These are phyloP conservation scores for Pentamera pediparva DNA, from an alignment of 53 echinoderm and acorn worm genomes.

Conservation along the genomic window DNA sequence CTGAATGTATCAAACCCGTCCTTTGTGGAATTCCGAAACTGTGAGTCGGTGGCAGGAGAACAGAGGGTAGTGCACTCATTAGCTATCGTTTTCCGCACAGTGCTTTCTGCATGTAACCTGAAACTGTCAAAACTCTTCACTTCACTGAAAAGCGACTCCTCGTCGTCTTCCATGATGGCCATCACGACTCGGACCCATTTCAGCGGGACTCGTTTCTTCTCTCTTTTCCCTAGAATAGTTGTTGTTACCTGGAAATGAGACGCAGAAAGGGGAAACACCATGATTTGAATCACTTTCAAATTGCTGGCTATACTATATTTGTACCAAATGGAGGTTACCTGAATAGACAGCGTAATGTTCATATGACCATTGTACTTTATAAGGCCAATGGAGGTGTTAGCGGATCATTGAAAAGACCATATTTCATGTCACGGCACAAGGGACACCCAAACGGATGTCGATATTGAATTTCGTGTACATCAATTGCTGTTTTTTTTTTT, in stretches of 20 bases:
- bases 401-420: too few relatives aligned
- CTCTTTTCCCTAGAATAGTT: background rate
- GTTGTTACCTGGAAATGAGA: background rate
- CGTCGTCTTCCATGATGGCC: background rate
- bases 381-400: too few relatives aligned
- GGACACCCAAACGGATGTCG: too few relatives aligned
- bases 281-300: too few relatives aligned
- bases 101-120: background rate
- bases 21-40: background rate
- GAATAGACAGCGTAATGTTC: too few relatives aligned
- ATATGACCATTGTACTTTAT: too few relatives aligned
- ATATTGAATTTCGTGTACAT: too few relatives aligned
- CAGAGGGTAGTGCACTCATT: background rate
- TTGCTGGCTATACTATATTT: too few relatives aligned
- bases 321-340: too few relatives aligned
- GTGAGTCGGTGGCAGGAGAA: background rate
- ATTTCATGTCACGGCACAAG: too few relatives aligned
- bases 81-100: background rate
- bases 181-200: background rate
- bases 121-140: background rate
- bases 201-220: background rate
- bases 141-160: background rate
- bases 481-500: too few relatives aligned
- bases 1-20: background rate
- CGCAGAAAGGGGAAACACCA: too few relatives aligned